Percentiles rank a stretch among this genome's conserved stretches.
These are phyloP conservation scores for Macrotis lagotis DNA, from an alignment of 2,113 vertebrate genomes.

Conservation along the genomic window DNA sequence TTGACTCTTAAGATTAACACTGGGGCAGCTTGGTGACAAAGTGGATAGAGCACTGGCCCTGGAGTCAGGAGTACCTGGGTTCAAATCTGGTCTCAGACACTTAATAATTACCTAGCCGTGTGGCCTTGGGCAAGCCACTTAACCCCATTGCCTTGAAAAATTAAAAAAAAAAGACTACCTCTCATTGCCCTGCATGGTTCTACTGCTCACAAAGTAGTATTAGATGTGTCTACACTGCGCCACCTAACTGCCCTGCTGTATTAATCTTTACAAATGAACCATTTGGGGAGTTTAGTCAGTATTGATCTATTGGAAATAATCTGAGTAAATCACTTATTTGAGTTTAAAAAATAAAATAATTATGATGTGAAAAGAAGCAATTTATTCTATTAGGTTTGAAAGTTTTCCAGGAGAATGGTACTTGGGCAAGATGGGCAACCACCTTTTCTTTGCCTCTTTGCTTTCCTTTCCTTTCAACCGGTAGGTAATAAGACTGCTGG, in stretches of 20 bases:
- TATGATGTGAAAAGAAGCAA: neutral
- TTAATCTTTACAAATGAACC: neutral
- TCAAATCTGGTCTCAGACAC: no score
- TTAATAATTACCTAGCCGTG: no score
- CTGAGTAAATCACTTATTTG: conserved; percentile 45
- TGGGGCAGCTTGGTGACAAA: no score
- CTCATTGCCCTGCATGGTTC: neutral
- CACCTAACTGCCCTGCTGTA: no score
- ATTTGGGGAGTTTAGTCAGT: neutral
- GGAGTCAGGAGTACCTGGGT: no score
- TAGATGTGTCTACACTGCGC: no score
- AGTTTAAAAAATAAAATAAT: neutral
- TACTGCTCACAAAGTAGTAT: neutral
- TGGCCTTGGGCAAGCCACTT: no score
- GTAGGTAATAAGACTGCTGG: conserved; percentile 8
- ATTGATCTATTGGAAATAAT: neutral
- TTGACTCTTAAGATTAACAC: no score
- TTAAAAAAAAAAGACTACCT: neutral
- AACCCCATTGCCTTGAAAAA: no score
- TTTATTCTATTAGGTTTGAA: neutral
- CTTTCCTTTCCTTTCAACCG: conserved; percentile 25
- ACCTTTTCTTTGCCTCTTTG: neutral
- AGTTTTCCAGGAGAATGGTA: neutral
- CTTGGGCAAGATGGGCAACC: neutral
- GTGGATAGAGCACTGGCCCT: no score